Evolutionary conservation across 2,888 invertebrate genomes (phyloP), one percentile per base, ranked within the genome.

Genomic region (Dynastes hyllus): DNA sequence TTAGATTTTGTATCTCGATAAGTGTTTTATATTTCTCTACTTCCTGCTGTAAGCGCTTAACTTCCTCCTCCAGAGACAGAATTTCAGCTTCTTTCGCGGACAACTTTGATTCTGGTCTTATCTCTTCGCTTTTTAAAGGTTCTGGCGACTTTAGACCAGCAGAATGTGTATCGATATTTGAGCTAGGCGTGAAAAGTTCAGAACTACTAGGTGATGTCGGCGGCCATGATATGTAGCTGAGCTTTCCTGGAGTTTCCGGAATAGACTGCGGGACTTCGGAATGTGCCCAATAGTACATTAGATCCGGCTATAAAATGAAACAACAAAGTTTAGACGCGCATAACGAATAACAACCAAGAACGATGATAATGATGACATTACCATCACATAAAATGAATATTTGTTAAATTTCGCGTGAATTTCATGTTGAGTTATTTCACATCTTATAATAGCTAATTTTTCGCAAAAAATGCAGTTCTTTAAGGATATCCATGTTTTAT

Each of bases 271-370:
- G 92, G 69, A 91, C 89, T 88, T 95, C 95, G 82, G 94, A 94
- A 87, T 96, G 95, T 32, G 95, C 92, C 97, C 97, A 97, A 88
- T 94, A 95, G 90, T 97, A 97, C 94, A 96, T 96, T 86, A 95
- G 92, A 89, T 95, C 96, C 79, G 96, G 95, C 97, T 97, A 89
- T 50, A 92, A 90, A 55, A 40, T 40, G n/a, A 40, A 66, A 83
- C 73, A 9, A 29, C 2, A 81, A 76, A 79, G 27, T 50, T 22
- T n/a, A 66, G 22, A 66, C 13, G 3, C 37, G 37, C n/a, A n/a
- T 6, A 37, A 66, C 9, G n/a, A 66, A 13, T 45, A 1, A 45
- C 45, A 45, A 45, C 6, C 6, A 9, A 6, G 37, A 37, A 37
- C 6, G 37, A 1, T 22, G 22, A 22, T 22, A 22, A 22, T 22